Base-by-base conservation (phyloP, 2,113 vertebrate species). In the Antennarius striatus region DNA sequence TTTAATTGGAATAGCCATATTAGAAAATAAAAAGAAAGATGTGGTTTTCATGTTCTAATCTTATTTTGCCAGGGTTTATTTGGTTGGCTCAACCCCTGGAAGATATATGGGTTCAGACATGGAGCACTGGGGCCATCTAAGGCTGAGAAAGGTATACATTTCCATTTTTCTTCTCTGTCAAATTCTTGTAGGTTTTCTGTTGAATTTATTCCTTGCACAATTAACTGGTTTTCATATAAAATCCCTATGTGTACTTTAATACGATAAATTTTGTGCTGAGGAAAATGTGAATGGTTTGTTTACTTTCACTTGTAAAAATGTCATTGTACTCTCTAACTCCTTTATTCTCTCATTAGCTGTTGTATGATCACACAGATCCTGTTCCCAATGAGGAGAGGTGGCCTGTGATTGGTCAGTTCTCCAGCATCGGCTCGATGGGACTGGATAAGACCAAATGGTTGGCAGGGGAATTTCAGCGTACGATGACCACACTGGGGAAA, bases 401-500 rank as follows among this genome's bases (percentile, higher is more conserved):
- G 98, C 94, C 96, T 0, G 54, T 98, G 12, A 84, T 99, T 65
- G 97, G 95, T 3, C 98, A 99, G 89, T 99, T 99, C 78, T 99
- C 98, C 56, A 99, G 98, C 88, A 98, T 99, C 0, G 97, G 97
- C 46, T 99, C 97, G 0, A 70, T 99, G 94, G 98, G 97, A 62
- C 63, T 86, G 49, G 96, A 98, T 62, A 94, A 94, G 11, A 95
- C 93, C 48, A 99, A 98, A 42, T 99, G 98, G 98, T 75, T 99
- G 61, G 91, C 92, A 30, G 93, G 94, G 0, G 97, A 99, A 79
- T 99, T 98, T 87, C 95, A 94, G 76, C 94, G 93, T 56, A 97
- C 95, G 39, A 76, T 99, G 75, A 91, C 83, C 57, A 91, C 93
- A 0, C 73, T 94, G 51, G 92, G 95, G 36, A 91, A 80, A 14